Conservation (phyloP, 2,888 invertebrate genomes). For the Aspidiotus destructor region DNA sequence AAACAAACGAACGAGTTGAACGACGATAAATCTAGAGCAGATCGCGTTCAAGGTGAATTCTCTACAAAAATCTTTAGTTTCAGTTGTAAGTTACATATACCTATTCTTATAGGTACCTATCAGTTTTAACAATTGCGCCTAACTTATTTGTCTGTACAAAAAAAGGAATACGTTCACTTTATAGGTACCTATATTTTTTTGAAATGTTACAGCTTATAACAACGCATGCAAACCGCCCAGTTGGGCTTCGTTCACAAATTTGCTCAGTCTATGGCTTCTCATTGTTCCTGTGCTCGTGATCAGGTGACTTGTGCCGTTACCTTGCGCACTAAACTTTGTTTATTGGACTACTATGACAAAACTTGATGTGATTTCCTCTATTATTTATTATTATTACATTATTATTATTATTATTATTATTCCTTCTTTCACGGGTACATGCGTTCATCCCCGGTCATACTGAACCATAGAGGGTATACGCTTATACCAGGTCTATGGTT, state of each 20-base stretch:
- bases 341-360: no score
- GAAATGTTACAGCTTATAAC: no score
- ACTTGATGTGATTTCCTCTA: no score
- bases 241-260: slow-evolving; percentile 13
- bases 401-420: no score
- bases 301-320: slow-evolving; percentile 23
- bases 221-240: not conserved
- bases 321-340: not conserved
- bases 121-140: not conserved
- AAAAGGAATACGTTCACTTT: not conserved
- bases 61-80: no score
- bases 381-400: no score
- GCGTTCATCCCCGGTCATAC: no score
- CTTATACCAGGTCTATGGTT: no score
- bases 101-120: not conserved
- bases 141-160: not conserved
- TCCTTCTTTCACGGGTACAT: no score
- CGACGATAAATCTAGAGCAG: slow-evolving; percentile 54
- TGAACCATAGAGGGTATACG: no score
- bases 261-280: slow-evolving; percentile 20
- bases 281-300: slow-evolving; percentile 27
- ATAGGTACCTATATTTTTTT: not conserved
- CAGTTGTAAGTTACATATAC: no score
- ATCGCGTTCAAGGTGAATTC: slow-evolving; percentile 58
- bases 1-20: slow-evolving; percentile 55